phyloP scores from a whole-genome alignment of 1,140 invertebrate genomes.

The Aphaenogaster ashmeadi region DNA sequence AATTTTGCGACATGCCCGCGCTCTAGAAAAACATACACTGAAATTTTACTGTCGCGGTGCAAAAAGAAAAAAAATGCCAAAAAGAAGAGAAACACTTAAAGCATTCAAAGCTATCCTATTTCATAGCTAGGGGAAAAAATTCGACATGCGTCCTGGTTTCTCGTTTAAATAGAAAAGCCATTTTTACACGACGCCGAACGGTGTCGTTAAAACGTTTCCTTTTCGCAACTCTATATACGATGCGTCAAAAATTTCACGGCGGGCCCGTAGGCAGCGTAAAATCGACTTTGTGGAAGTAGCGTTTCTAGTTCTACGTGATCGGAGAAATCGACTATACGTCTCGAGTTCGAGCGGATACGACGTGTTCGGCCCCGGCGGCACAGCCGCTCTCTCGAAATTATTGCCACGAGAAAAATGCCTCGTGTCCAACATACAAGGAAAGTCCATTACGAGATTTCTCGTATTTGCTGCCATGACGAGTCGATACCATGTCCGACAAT shows the following conservation, averaged over 20 bases:
- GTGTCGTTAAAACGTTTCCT: constrained; percentile 40
- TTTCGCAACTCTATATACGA: constrained; percentile 9
- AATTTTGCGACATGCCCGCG: background rate
- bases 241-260: constrained; percentile 49
- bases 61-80: constrained; percentile 9
- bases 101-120: constrained; percentile 31
- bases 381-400: constrained; percentile 72
- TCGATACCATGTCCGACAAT: constrained; percentile 41
- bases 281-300: constrained; percentile 63
- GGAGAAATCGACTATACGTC: constrained; percentile 73
- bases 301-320: constrained; percentile 73
- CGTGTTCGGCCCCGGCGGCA: constrained; percentile 35
- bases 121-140: background rate
- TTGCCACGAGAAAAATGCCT: constrained; percentile 72
- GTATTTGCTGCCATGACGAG: constrained; percentile 58
- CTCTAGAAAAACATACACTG: background rate
- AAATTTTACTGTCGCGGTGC: background rate
- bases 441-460: constrained; percentile 74
- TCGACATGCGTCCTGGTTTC: constrained; percentile 8
- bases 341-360: constrained; percentile 53
- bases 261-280: constrained; percentile 30
- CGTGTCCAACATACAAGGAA: constrained; percentile 70
- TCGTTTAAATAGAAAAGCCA: constrained; percentile 47
- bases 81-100: constrained; percentile 5
- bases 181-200: constrained; percentile 6